Evolutionary conservation across 2,888 invertebrate species (phyloP).

Genomic region (Caenorhabditis wallacei): DNA sequence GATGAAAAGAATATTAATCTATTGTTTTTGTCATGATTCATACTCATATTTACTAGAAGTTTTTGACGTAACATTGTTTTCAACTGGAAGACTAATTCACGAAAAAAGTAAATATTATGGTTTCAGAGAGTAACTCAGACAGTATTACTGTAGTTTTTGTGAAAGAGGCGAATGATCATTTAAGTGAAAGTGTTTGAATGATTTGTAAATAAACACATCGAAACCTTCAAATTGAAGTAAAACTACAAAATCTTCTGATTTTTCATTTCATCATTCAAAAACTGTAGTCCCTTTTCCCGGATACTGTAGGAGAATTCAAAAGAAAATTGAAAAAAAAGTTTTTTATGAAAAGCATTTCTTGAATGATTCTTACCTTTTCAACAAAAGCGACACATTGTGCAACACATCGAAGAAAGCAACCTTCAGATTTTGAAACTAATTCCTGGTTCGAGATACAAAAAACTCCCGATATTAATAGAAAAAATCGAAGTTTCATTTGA

Average conservation of each 20-base stretch:
- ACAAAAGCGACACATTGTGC: constrained; percentile 64
- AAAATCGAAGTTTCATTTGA: constrained; percentile 51
- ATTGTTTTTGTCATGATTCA: not conserved
- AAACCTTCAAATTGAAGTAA: too few relatives aligned
- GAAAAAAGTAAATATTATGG: constrained; percentile 1
- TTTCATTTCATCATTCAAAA: too few relatives aligned
- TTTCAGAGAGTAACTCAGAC: not conserved
- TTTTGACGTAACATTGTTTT: not conserved
- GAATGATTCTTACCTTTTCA: constrained; percentile 34
- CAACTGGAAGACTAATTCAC: not conserved
- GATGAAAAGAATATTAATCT: not conserved
- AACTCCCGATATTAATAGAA: constrained; percentile 37
- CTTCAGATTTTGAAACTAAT: constrained; percentile 53
- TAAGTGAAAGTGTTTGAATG: too few relatives aligned
- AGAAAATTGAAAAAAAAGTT: not conserved
- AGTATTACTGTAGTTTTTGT: not conserved
- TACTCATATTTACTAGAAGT: not conserved
- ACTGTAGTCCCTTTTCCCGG: too few relatives aligned
- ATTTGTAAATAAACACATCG: too few relatives aligned
- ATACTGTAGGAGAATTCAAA: not conserved
- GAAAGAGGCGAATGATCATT: too few relatives aligned
- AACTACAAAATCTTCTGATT: too few relatives aligned
- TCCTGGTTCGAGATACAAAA: constrained; percentile 36
- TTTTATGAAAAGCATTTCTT: not conserved
- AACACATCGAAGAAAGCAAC: constrained; percentile 66